These are phyloP conservation scores for Physella acuta DNA, from an alignment of 1,140 invertebrate species.

Conservation along the genomic window DNA sequence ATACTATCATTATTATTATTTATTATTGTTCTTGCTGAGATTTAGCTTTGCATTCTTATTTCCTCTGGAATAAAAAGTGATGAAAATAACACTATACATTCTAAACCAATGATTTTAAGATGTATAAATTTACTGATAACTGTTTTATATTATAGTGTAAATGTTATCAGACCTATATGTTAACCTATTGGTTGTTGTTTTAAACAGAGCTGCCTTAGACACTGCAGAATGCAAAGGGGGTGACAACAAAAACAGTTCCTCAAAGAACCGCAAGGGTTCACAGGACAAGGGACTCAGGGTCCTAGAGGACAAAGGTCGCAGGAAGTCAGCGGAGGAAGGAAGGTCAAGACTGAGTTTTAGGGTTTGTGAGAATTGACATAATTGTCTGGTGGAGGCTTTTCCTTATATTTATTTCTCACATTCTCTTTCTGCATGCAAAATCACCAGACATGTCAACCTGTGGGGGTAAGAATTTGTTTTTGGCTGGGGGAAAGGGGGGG, in stretches of 20 bases:
- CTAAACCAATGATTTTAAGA: too few species aligned
- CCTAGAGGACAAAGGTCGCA: conserved; percentile 11
- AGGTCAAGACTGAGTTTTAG: conserved; percentile 15
- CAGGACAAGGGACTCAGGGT: background rate
- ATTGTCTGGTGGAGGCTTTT: conserved; percentile 4
- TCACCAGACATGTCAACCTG: background rate
- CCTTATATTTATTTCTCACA: background rate
- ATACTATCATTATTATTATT: too few species aligned
- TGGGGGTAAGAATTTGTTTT: too few species aligned
- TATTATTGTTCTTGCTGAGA: too few species aligned
- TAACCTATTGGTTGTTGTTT: background rate
- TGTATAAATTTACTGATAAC: background rate
- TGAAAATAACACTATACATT: too few species aligned
- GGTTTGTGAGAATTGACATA: conserved; percentile 11
- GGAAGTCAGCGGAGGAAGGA: conserved; percentile 14
- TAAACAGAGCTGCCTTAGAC: conserved; percentile 6
- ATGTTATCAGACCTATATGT: background rate
- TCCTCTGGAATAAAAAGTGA: too few species aligned
- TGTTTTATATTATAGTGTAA: background rate
- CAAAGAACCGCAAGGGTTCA: background rate
- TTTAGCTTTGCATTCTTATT: too few species aligned
- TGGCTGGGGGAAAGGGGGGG: too few species aligned
- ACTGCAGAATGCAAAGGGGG: background rate
- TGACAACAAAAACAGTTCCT: background rate
- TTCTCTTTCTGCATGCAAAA: background rate